Conservation (phyloP, 2,888 invertebrate genomes). For the Chromoteleia sp. region DNA sequence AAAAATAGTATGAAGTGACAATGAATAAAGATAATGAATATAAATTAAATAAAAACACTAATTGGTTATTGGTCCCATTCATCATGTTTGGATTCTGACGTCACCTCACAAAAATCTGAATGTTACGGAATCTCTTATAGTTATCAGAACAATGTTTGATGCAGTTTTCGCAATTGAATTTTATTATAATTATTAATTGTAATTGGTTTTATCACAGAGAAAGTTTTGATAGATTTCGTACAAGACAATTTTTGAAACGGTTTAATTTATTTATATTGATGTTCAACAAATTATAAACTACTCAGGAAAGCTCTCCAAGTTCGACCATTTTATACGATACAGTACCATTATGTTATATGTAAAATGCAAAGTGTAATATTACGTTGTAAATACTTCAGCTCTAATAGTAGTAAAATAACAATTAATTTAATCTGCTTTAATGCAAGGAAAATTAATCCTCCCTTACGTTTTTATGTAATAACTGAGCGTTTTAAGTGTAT, state of each 20-base stretch:
- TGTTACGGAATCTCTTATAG: no score
- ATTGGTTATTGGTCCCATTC: no score
- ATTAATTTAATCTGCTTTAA: constrained; percentile 22
- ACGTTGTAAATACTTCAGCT: constrained; percentile 10
- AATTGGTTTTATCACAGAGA: no score
- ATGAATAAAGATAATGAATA: no score
- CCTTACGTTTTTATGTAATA: constrained; percentile 8
- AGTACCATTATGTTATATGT: constrained; percentile 5
- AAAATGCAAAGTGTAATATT: constrained; percentile 11
- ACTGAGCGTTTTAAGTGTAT: not conserved
- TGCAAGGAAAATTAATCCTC: not conserved
- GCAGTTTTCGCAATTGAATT: no score
- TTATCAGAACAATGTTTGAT: no score
- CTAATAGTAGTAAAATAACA: constrained; percentile 15
- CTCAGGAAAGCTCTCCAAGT: not conserved
- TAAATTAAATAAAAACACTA: no score
- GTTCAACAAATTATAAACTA: not conserved
- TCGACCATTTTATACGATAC: not conserved
- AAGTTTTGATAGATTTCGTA: no score
- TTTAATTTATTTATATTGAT: not conserved
- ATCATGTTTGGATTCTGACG: no score
- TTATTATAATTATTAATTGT: no score
- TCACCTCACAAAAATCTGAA: no score
- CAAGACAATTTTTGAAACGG: not conserved
- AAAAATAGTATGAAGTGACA: no score